These are phyloP conservation scores for Melipona beecheii DNA, from an alignment of 2,888 invertebrate species.

Conservation along the genomic window DNA sequence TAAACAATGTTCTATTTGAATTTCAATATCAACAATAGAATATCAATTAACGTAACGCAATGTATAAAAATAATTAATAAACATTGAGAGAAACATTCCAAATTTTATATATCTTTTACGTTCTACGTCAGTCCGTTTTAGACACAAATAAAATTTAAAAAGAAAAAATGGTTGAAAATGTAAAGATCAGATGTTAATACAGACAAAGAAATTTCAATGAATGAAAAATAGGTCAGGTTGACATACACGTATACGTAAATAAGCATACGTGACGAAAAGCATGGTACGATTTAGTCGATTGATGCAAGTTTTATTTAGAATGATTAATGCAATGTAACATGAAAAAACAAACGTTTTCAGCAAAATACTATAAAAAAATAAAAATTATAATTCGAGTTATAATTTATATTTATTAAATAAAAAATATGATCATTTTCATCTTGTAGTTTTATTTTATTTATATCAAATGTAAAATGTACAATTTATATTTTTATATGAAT, in stretches of 20 bases:
- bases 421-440: slow-evolving; percentile 17
- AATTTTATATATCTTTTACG: background rate
- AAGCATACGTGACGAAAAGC: slow-evolving; percentile 64
- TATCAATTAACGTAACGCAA: background rate
- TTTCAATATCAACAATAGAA: background rate
- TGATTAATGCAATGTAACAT: background rate
- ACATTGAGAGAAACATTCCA: background rate
- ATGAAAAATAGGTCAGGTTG: slow-evolving; percentile 36
- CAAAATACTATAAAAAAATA: background rate
- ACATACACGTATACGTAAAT: slow-evolving; percentile 5
- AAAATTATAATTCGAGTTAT: background rate
- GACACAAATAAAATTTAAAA: background rate
- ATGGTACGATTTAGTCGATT: slow-evolving; percentile 36
- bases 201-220: slow-evolving; percentile 23
- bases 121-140: slow-evolving; percentile 4
- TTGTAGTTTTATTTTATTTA: slow-evolving; percentile 68
- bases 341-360: background rate
- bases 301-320: background rate
- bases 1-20: background rate
- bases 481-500: slow-evolving; percentile 50
- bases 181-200: slow-evolving; percentile 27
- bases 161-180: slow-evolving; percentile 17
- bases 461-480: slow-evolving; percentile 61
- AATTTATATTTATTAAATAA: slow-evolving; percentile 12
- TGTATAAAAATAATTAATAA: background rate